Base-by-base conservation (phyloP, 2,797 vertebrate genomes). In the Allobates femoralis region DNA sequence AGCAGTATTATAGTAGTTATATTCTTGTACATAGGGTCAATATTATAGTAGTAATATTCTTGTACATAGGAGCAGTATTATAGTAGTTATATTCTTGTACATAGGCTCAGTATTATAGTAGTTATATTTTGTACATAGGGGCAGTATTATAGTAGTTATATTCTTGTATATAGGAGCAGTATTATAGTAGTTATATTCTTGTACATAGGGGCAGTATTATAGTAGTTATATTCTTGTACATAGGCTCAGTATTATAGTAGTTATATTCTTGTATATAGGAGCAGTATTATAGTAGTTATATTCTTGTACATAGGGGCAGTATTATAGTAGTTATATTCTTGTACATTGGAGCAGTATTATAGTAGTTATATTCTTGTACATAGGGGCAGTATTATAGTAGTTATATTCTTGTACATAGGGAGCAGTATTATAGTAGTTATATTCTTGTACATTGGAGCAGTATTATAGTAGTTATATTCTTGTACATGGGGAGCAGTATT, bases 171-270 rank as follows among this genome's bases (percentile, higher is more conserved):
- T 71, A 71, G 32, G 34, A 3, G 67, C 34, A 71, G 67, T 71
- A 71, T 41, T 71, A 71, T 71, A 71, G 67, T 41, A 71, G 67
- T 71, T 71, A 41, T 71, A 71, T 71, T 71, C 67, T 71, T 71
- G 67, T 71, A 71, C 10, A 41, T 71, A n/a, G 34, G 34, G 10
- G 67, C 67, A 71, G 34, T 71, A 71, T 41, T 73, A 73, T 73
- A 46, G 69, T 46, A 73, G 67, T 71, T 73, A 46, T 73, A 46
- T 73, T 46, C 67, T 46, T 73, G 37, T 73, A 73, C 21, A 73
- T 73, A n/a, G 60, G n/a, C 2, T 32, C 32, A 71, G 67, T 71
- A 71, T 71, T 71, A 71, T 71, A 71, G 34, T 71, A 71, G 67
- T 41, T 69, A 23, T 41, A 41, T 71, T 71, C 34, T 69, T 73